These are phyloP conservation scores for Acanthopleura granulata DNA, from an alignment of 2,888 invertebrate species.

Conservation along the genomic window DNA sequence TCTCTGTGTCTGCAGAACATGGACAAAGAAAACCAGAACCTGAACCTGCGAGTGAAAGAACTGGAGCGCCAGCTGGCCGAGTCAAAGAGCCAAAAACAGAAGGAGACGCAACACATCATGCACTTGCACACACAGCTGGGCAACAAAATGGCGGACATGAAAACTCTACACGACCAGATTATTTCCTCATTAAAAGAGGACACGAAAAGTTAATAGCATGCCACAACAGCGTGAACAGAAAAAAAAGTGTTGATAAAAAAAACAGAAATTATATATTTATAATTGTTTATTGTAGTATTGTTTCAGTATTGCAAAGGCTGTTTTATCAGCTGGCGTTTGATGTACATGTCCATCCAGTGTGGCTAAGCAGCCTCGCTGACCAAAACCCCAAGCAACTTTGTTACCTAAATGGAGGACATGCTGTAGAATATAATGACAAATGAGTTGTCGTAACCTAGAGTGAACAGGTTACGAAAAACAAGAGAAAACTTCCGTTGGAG, in stretches of 20 bases:
- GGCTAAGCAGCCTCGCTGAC: no score
- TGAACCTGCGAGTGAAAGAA: conserved; percentile 50
- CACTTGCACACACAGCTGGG: conserved; percentile 58
- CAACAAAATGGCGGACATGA: conserved; percentile 61
- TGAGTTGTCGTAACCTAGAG: no score
- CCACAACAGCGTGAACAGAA: background rate
- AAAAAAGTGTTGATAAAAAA: background rate
- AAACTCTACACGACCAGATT: conserved; percentile 60
- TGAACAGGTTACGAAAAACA: no score
- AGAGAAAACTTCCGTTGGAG: no score
- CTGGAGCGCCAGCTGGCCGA: conserved; percentile 52
- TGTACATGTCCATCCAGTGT: no score
- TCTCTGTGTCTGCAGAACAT: conserved; percentile 44
- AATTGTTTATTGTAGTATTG: background rate
- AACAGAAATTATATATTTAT: conserved; percentile 7
- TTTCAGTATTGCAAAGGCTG: no score
- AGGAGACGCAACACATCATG: conserved; percentile 53
- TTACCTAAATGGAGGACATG: no score
- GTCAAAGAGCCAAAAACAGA: conserved; percentile 41
- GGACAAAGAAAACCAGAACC: conserved; percentile 56
- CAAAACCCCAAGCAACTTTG: no score
- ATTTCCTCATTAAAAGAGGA: conserved; percentile 53
- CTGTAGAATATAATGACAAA: no score
- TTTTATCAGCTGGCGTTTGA: no score
- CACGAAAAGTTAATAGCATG: conserved; percentile 45